phyloP scores from a whole-genome alignment of 92 coral and sea anemone genomes.

The Porites cylindrica region DNA sequence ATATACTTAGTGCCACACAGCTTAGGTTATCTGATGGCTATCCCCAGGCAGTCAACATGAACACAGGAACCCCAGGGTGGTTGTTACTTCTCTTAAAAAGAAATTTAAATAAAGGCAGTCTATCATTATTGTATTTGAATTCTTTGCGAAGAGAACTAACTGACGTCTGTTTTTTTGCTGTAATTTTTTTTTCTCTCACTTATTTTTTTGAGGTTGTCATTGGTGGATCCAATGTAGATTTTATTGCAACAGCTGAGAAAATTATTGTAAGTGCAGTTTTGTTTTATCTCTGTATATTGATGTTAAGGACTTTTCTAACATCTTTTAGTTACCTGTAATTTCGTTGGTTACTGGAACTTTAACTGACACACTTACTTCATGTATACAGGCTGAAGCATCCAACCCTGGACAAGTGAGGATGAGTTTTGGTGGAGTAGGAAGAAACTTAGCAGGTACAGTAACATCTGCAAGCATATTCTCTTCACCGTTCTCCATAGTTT shows the following conservation, averaged over 20 bases:
- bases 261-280: slow-evolving; percentile 78
- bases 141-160: too few relatives aligned
- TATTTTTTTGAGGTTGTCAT: slow-evolving; percentile 79
- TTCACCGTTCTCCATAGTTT: too few relatives aligned
- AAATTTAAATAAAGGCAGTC: too few relatives aligned
- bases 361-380: too few relatives aligned
- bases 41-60: too few relatives aligned
- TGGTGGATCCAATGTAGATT: slow-evolving; percentile 97
- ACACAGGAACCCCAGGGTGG: too few relatives aligned
- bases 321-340: too few relatives aligned
- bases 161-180: background rate
- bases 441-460: slow-evolving; percentile 96
- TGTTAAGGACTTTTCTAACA: background rate
- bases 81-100: background rate
- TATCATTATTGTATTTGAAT: too few relatives aligned
- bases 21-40: background rate
- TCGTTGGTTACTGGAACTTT: too few relatives aligned
- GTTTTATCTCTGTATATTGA: too few relatives aligned
- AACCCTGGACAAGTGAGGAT: slow-evolving; percentile 91
- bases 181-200: background rate
- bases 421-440: slow-evolving; percentile 97
- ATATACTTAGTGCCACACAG: background rate
- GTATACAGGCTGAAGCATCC: slow-evolving; percentile 87
- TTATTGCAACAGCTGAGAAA: slow-evolving; percentile 90
- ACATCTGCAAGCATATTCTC: too few relatives aligned